Evolutionary conservation across 2,797 vertebrate genomes (phyloP).

Genomic region (Lerista edwardsae): DNA sequence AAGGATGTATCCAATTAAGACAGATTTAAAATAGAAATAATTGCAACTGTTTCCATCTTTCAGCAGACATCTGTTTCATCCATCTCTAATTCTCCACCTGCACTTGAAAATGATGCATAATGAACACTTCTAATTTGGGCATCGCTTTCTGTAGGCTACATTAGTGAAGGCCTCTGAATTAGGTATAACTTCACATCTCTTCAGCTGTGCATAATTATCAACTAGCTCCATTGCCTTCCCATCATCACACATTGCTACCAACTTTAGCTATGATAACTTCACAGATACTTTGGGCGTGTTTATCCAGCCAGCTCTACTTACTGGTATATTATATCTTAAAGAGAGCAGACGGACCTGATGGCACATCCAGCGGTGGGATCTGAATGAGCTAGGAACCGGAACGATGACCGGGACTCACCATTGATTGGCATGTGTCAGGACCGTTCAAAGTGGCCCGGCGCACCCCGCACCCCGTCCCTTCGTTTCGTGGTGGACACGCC

Average conservation of each 20-base stretch:
- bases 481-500: too few species aligned
- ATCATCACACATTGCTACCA: neutral
- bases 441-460: too few species aligned
- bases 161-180: neutral
- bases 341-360: neutral
- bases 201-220: neutral
- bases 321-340: neutral
- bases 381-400: too few species aligned
- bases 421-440: too few species aligned
- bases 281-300: neutral
- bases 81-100: neutral
- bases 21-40: slow-evolving; percentile 21
- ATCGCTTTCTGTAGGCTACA: neutral
- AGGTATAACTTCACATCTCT: neutral
- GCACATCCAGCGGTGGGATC: too few species aligned
- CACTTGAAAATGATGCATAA: slow-evolving; percentile 14
- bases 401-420: too few species aligned
- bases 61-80: slow-evolving; percentile 30
- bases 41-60: slow-evolving; percentile 7
- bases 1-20: slow-evolving; percentile 19
- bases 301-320: neutral
- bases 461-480: too few species aligned
- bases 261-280: neutral
- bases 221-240: neutral
- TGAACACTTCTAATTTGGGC: slow-evolving; percentile 17